phyloP scores from a whole-genome alignment of 2,113 vertebrate species.

The Hippocampus mohnikei region DNA sequence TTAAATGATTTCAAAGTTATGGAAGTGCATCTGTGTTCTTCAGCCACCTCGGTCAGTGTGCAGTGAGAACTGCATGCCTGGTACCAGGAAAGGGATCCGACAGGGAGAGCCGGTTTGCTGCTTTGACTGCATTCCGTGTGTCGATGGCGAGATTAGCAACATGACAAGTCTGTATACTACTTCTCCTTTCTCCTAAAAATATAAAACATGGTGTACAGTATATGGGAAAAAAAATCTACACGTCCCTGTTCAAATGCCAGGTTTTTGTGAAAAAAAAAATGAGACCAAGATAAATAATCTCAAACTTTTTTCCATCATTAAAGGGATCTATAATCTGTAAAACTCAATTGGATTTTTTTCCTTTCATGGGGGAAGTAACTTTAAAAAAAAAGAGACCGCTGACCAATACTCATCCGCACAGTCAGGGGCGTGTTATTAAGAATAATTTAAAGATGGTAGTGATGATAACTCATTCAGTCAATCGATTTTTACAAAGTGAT shows the following conservation, averaged over 20 bases:
- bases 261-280: no score
- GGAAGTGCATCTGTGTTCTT: slow-evolving; percentile 4
- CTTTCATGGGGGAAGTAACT: no score
- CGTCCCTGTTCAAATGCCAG: no score
- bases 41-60: slow-evolving; percentile 77
- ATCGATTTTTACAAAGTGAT: no score
- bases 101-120: slow-evolving; percentile 79
- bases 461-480: no score
- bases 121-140: slow-evolving; percentile 83
- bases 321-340: not conserved
- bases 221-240: no score
- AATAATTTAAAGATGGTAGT: no score
- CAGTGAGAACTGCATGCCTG: slow-evolving; percentile 75
- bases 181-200: not conserved
- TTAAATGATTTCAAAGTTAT: not conserved
- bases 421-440: no score
- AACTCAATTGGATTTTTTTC: not conserved
- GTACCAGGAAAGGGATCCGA: slow-evolving; percentile 76
- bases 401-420: no score
- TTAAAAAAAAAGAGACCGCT: no score
- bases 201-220: not conserved
- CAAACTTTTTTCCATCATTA: not conserved
- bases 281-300: no score
- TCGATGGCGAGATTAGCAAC: slow-evolving; percentile 77
- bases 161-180: slow-evolving; percentile 58